Percentiles rank a stretch among this genome's conserved stretches.
These are phyloP conservation scores for Felis chaus DNA, from an alignment of 2,113 vertebrate species.

Conservation along the genomic window DNA sequence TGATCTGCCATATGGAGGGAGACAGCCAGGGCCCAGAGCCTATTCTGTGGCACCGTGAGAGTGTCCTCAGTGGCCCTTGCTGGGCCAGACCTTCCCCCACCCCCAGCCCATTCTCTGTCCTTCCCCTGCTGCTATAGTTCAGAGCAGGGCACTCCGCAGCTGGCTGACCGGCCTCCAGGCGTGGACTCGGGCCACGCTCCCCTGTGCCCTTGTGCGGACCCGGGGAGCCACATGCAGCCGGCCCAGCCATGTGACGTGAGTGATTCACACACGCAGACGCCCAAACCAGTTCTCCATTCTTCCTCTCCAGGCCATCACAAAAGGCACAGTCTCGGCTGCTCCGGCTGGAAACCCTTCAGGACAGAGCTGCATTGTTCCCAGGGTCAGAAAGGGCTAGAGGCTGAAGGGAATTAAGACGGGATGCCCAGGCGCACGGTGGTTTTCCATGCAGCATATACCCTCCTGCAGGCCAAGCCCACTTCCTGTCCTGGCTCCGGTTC, in stretches of 20 bases:
- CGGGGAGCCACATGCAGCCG: conserved; percentile 43
- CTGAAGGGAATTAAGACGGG: conserved; percentile 79
- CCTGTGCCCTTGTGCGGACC: background rate
- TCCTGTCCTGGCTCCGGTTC: conserved; percentile 80
- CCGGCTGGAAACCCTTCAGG: conserved; percentile 64
- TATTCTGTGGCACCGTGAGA: accelerated
- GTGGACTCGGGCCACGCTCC: conserved; percentile 15
- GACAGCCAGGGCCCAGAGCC: background rate
- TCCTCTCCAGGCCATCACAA: conserved; percentile 82
- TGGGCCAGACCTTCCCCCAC: background rate
- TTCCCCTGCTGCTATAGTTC: background rate
- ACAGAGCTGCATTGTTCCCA: conserved; percentile 84
- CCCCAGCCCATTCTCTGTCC: background rate
- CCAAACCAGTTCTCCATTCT: conserved; percentile 54
- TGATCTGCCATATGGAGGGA: background rate
- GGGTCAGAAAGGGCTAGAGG: conserved; percentile 81
- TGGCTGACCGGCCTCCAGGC: background rate
- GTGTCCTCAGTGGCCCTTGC: background rate
- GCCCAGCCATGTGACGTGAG: conserved; percentile 66
- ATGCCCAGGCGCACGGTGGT: conserved; percentile 68
- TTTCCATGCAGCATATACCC: conserved; percentile 81
- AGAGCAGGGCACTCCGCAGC: conserved; percentile 7
- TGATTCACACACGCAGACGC: conserved; percentile 73
- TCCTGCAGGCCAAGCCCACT: conserved; percentile 77
- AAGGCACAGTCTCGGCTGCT: conserved; percentile 80